Conservation (phyloP, 1,140 invertebrate genomes). For the Heliothis virescens region DNA sequence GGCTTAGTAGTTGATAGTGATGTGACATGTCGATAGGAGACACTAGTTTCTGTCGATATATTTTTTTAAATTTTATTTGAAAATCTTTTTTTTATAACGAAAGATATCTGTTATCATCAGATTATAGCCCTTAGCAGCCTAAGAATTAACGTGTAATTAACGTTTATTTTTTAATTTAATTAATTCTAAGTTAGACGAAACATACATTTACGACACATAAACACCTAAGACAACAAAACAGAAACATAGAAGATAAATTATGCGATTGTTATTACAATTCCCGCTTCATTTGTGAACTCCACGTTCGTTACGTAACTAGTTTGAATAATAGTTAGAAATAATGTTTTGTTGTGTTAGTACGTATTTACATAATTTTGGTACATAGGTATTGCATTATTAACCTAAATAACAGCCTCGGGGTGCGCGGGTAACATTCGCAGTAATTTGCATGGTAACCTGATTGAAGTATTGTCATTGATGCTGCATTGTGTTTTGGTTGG, state of each 20-base stretch:
- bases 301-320: constrained; percentile 7
- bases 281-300: neutral
- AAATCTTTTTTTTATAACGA: too few relatives aligned
- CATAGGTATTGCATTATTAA: neutral
- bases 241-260: neutral
- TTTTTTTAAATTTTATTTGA: too few relatives aligned
- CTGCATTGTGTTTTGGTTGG: too few relatives aligned
- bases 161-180: too few relatives aligned
- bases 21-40: neutral
- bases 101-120: too few relatives aligned
- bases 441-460: neutral
- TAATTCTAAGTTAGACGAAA: too few relatives aligned
- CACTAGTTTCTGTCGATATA: neutral
- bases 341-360: neutral
- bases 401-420: neutral
- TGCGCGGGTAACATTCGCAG: neutral
- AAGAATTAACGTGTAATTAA: too few relatives aligned
- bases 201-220: too few relatives aligned
- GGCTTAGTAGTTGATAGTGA: constrained; percentile 1
- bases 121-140: too few relatives aligned
- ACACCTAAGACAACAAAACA: too few relatives aligned
- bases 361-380: neutral
- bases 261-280: neutral
- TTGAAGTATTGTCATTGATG: too few relatives aligned
- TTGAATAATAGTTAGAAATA: neutral